Evolutionary conservation across 92 coral and sea anemone genomes (phyloP).

Genomic region (Desmophyllum pertusum): DNA sequence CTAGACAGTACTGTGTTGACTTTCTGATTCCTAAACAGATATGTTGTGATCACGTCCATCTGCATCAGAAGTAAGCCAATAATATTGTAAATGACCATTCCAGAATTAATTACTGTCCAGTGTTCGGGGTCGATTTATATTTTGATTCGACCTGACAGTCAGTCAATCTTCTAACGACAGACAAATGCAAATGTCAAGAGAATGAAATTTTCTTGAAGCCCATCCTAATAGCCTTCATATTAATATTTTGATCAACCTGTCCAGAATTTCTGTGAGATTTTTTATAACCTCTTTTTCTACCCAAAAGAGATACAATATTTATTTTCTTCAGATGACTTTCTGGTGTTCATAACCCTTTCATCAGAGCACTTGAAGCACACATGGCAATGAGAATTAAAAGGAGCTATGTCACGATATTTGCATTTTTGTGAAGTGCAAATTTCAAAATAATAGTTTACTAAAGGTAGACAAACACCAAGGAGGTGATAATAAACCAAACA

Average conservation of each 20-base stretch:
- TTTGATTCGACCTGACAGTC: neutral
- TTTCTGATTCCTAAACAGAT: constrained; percentile 4
- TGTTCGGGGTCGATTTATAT: neutral
- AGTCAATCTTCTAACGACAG: neutral
- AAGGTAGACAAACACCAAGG: no score
- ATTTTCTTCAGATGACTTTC: neutral
- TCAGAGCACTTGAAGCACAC: neutral
- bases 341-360: neutral
- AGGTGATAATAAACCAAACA: no score
- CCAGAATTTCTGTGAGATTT: neutral
- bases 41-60: neutral
- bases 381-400: no score
- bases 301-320: neutral
- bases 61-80: constrained; percentile 11
- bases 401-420: no score
- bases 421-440: no score
- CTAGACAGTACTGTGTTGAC: neutral
- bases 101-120: neutral
- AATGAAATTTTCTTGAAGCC: neutral
- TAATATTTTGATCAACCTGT: neutral
- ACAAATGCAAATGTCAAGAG: neutral
- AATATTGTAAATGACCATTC: neutral
- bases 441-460: no score
- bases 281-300: neutral
- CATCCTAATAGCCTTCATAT: neutral